Evolutionary conservation across 2,888 invertebrate genomes (phyloP).

Genomic region (Gastracanthus pulcherrimus): DNA sequence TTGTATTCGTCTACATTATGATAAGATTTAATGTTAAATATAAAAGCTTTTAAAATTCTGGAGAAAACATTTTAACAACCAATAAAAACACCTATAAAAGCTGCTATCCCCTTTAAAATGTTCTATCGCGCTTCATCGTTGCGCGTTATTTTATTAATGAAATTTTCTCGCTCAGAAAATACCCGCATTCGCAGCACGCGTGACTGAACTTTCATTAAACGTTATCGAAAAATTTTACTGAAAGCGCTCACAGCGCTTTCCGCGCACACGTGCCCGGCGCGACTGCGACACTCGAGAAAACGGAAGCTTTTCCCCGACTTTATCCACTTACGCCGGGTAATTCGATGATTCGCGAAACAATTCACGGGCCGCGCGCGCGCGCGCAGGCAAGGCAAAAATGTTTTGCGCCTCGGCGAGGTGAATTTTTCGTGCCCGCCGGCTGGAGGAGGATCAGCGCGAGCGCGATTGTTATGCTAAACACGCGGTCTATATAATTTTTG

Average conservation of each 20-base stretch:
- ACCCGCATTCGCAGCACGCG: background rate
- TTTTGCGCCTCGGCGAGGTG: constrained; percentile 14
- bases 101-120: too few species aligned
- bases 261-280: background rate
- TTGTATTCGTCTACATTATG: too few species aligned
- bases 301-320: constrained; percentile 6
- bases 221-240: background rate
- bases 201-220: constrained; percentile 20
- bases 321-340: constrained; percentile 41
- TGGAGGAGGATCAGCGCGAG: background rate
- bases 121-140: too few species aligned
- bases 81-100: background rate
- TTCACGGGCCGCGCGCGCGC: background rate
- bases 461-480: constrained; percentile 50
- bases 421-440: constrained; percentile 25
- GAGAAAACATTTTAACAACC: background rate
- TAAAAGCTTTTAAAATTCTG: too few species aligned
- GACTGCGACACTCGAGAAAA: background rate
- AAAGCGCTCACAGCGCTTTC: background rate
- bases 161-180: constrained; percentile 8
- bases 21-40: too few species aligned
- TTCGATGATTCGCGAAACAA: constrained; percentile 53
- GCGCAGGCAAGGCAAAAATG: constrained; percentile 27
- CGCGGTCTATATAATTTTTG: constrained; percentile 56
- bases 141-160: background rate